Conservation (phyloP, 2,113 vertebrate species). For the Festucalex cinctus region DNA sequence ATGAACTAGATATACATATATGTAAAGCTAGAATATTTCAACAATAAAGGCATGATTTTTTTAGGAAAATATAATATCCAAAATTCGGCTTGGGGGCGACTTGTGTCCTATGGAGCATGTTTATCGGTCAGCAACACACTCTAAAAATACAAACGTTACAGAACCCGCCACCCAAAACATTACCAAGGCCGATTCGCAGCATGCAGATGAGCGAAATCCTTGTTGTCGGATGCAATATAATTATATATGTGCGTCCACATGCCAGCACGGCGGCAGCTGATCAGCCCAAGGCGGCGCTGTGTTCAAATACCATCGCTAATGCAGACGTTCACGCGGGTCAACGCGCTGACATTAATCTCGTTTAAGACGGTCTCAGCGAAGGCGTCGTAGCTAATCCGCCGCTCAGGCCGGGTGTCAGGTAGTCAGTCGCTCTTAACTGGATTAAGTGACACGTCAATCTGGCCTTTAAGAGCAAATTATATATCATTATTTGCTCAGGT, state of each 20-base stretch:
- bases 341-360: conserved; percentile 6
- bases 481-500: background rate
- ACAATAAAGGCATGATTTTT: too few relatives aligned
- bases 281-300: conserved; percentile 5
- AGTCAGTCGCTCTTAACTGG: conserved; percentile 2
- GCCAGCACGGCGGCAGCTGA: background rate
- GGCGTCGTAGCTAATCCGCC: conserved; percentile 1
- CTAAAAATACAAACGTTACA: background rate
- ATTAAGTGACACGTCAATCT: background rate
- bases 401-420: conserved; percentile 1
- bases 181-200: background rate
- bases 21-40: too few relatives aligned
- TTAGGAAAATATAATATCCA: background rate
- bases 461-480: conserved; percentile 1
- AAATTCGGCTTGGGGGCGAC: background rate
- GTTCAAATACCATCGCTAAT: conserved; percentile 3
- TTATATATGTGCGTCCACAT: background rate
- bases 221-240: background rate
- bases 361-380: background rate
- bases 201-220: background rate
- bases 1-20: too few relatives aligned
- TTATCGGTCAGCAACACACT: background rate
- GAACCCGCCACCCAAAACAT: background rate
- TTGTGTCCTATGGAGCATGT: background rate
- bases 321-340: background rate